Evolutionary conservation across 2,113 vertebrate species (phyloP).

Genomic region (Rhipidura dahli): DNA sequence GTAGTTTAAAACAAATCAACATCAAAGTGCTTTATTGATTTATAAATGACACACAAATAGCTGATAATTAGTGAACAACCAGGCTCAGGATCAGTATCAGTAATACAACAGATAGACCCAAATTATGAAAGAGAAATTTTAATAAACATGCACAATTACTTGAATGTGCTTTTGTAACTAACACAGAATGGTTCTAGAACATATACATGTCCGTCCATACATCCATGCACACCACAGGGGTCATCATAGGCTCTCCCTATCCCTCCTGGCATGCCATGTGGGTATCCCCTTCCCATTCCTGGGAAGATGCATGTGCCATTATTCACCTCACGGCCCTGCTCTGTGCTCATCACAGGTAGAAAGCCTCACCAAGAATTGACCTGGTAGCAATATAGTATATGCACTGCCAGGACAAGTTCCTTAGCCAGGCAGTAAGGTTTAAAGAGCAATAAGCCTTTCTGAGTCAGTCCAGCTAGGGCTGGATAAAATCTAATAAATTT

Average conservation of each 20-base stretch:
- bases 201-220: rapidly evolving
- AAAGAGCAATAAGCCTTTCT: neutral
- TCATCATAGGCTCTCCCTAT: neutral
- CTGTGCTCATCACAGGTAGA: neutral
- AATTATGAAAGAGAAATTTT: neutral
- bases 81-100: neutral
- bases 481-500: constrained; percentile 16
- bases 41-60: neutral
- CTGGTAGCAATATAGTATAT: neutral
- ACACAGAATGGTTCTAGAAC: rapidly evolving
- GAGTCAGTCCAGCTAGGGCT: neutral
- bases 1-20: neutral
- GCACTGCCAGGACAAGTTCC: neutral
- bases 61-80: neutral
- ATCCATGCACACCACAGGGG: no score
- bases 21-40: neutral
- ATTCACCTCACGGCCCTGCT: neutral
- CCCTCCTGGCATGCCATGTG: neutral
- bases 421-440: neutral
- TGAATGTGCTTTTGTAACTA: neutral
- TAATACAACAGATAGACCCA: neutral
- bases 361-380: neutral
- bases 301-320: neutral
- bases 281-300: neutral
- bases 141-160: neutral